Conservation (phyloP, 2,888 invertebrate genomes). For the Phaedon cochleariae region DNA sequence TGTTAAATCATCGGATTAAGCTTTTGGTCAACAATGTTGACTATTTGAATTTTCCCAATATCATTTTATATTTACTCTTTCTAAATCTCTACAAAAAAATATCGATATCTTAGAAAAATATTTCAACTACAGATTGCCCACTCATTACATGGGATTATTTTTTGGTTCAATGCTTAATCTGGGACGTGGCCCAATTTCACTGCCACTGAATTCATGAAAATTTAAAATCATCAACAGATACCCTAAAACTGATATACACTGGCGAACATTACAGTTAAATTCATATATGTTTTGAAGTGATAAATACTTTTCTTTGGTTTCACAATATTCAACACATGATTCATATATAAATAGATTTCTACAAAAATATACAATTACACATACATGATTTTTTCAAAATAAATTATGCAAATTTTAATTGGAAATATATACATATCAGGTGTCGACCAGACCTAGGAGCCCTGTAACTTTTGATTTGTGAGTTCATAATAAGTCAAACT, state of each 20-base stretch:
- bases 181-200: background rate
- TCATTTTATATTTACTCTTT: background rate
- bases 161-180: background rate
- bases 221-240: slow-evolving; percentile 1
- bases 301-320: slow-evolving; percentile 53
- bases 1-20: background rate
- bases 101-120: background rate
- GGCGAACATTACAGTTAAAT: slow-evolving; percentile 38
- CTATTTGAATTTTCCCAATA: background rate
- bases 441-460: too few species aligned
- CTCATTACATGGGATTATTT: background rate
- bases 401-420: slow-evolving; percentile 19
- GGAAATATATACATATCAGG: slow-evolving; percentile 10
- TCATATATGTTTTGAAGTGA: slow-evolving; percentile 42
- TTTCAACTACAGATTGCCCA: background rate
- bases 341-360: slow-evolving; percentile 51
- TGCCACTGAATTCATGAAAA: background rate
- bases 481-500: too few species aligned
- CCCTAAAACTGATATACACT: slow-evolving; percentile 37
- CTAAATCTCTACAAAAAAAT: background rate
- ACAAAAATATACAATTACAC: slow-evolving; percentile 58
- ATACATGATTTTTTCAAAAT: slow-evolving; percentile 52
- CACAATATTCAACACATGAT: slow-evolving; percentile 49
- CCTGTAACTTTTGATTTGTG: too few species aligned
- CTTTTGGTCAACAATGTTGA: background rate